Base-by-base conservation (phyloP, 2,888 invertebrate genomes). In the Epistrophella euchroma region DNA sequence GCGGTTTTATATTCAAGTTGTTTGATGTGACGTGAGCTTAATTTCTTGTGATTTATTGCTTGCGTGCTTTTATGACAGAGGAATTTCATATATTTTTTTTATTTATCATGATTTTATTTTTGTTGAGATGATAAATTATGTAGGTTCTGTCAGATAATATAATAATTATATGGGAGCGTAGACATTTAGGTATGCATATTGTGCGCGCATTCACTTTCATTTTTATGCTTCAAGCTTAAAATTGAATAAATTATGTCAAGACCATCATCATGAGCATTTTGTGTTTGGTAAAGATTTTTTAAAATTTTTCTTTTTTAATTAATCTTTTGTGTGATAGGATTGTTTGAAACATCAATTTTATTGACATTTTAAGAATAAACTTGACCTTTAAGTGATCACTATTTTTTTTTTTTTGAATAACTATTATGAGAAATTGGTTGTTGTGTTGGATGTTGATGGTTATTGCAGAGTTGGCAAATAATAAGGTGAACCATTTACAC, bases 31-130 rank as follows among this genome's bases (percentile, higher is more conserved):
- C 52, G 43, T 62, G 62, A 76, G 72, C 71, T 72, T 82, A 71
- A 75, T 75, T 22, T 86, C 73, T 60, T 43, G 70, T 86, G 86
- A 86, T 82, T 86, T 82, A 82, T 71, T 62, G 50, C 62, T 74
- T 52, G 66, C 70, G 64, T 43, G 79, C 35, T 66, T 60, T 56
- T 56, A 56, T 22, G 64, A 32, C 64, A 45, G 35, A 22, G 64
- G 64, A 72, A 58, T 71, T 45, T 60, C 35, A 56, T 76, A 43
- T 60, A 55, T 37, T 55, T 77, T 72, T 58, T 68, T n/a, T 35
- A 2, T 55, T 64, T 13, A 58, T 56, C 35, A 11, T 47, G 6
- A 5, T 28, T 35, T 66, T 37, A 47, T 56, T 56, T 56, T 35
- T 52, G 32, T 40, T 28, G 64, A 70, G 55, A 81, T 82, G 86